Evolutionary conservation across 92 coral and sea anemone species (phyloP).

Genomic region (Porites divaricata): DNA sequence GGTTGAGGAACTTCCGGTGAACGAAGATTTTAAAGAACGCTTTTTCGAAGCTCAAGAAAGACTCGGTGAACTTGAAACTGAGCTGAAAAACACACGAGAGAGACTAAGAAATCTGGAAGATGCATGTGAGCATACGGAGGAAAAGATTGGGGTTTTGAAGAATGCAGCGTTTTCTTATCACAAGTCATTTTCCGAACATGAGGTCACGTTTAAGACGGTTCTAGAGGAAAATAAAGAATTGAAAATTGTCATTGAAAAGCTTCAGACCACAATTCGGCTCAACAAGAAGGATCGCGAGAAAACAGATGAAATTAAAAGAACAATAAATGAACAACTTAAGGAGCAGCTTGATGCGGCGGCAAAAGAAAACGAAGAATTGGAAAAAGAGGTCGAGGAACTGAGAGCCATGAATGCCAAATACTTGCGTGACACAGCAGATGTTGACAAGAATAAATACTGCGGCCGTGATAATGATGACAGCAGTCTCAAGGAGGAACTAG

Average conservation of each 20-base stretch:
- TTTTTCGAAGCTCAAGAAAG: constrained; percentile 75
- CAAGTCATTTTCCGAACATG: constrained; percentile 60
- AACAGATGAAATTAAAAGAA: constrained; percentile 56
- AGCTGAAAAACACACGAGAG: constrained; percentile 73
- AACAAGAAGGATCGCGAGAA: constrained; percentile 59
- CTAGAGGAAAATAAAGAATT: constrained; percentile 65
- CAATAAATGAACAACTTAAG: constrained; percentile 49
- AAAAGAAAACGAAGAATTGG: constrained; percentile 60
- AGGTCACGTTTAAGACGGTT: constrained; percentile 58
- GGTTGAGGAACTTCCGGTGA: constrained; percentile 38
- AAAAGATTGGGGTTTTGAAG: constrained; percentile 72
- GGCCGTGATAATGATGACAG: constrained; percentile 37
- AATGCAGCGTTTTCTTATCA: constrained; percentile 70
- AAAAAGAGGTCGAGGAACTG: constrained; percentile 17
- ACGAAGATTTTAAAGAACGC: constrained; percentile 56
- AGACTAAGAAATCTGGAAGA: constrained; percentile 68
- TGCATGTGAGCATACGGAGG: constrained; percentile 80
- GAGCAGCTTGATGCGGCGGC: constrained; percentile 53
- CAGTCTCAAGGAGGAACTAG: constrained; percentile 58
- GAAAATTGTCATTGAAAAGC: constrained; percentile 55
- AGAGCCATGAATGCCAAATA: constrained; percentile 20
- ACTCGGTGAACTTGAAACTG: constrained; percentile 74
- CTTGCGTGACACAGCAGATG: constrained; percentile 37
- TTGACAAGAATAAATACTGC: constrained; percentile 49
- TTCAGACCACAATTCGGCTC: constrained; percentile 45